These are phyloP conservation scores for Oncorhynchus kisutch DNA, from an alignment of 2,113 vertebrate genomes.

Conservation along the genomic window DNA sequence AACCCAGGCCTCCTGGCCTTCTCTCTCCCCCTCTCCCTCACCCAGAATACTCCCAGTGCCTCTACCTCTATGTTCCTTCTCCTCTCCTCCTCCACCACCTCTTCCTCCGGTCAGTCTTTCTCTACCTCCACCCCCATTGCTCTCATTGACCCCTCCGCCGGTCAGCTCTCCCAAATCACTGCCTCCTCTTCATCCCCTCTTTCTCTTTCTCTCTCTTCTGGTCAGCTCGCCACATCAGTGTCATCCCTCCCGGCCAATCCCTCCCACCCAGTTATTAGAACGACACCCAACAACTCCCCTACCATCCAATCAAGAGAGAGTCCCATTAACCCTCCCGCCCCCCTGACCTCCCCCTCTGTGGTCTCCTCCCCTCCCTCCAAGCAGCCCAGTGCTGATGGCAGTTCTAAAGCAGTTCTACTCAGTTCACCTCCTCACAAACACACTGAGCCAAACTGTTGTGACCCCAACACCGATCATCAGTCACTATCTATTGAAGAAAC, in stretches of 20 bases:
- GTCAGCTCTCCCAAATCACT: constrained; percentile 62
- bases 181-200: constrained; percentile 50
- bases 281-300: constrained; percentile 42
- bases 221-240: constrained; percentile 34
- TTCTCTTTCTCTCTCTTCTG: constrained; percentile 51
- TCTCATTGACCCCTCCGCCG: constrained; percentile 57
- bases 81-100: constrained; percentile 67
- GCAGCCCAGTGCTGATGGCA: constrained; percentile 41
- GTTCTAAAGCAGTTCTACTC: constrained; percentile 15
- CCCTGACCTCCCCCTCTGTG: constrained; percentile 41
- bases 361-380: constrained; percentile 25
- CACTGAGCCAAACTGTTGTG: too few species aligned
- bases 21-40: constrained; percentile 63
- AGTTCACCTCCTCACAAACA: neutral
- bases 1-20: constrained; percentile 54
- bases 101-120: constrained; percentile 50
- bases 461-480: too few species aligned
- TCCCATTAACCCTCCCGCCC: constrained; percentile 22
- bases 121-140: constrained; percentile 62
- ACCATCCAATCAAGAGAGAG: constrained; percentile 56
- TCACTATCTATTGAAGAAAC: too few species aligned
- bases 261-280: constrained; percentile 54
- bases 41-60: constrained; percentile 49
- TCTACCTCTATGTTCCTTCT: constrained; percentile 69
- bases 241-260: constrained; percentile 36